A percentile compares a stretch with the other conserved stretches of the same genome.
Conservation (phyloP, 1,140 invertebrate genomes). For the Goniozus legneri region DNA sequence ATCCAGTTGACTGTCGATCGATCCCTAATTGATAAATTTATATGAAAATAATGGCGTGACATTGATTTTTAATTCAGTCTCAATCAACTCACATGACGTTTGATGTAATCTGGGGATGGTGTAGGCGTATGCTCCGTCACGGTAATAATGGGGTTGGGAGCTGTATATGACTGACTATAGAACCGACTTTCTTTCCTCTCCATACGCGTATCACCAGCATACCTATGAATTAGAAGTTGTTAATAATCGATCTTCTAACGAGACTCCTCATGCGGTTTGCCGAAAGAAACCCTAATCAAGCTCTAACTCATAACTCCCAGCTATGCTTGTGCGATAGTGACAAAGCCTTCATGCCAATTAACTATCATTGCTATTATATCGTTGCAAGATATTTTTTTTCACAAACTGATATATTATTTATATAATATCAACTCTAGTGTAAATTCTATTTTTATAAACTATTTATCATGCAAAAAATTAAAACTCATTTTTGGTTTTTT, state of each 20-base stretch:
- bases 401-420: too few species aligned
- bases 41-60: background rate
- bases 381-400: too few species aligned
- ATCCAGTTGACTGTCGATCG: constrained; percentile 76
- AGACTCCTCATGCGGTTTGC: constrained; percentile 23
- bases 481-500: too few species aligned
- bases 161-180: constrained; percentile 51
- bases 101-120: constrained; percentile 79
- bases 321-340: too few species aligned
- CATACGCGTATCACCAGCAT: constrained; percentile 43
- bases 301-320: too few species aligned
- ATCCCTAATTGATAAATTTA: constrained; percentile 56
- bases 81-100: constrained; percentile 72
- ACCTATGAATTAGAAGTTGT: constrained; percentile 31
- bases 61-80: too few species aligned
- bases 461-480: too few species aligned
- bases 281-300: constrained; percentile 25
- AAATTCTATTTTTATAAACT: too few species aligned
- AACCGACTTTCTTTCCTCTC: constrained; percentile 49
- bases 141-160: constrained; percentile 89
- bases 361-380: too few species aligned
- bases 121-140: constrained; percentile 92
- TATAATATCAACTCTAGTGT: too few species aligned
- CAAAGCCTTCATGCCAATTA: constrained; percentile 2
- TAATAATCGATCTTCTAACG: background rate